Evolutionary conservation across 2,113 vertebrate genomes (phyloP).

Genomic region (Coreoperca whiteheadi): DNA sequence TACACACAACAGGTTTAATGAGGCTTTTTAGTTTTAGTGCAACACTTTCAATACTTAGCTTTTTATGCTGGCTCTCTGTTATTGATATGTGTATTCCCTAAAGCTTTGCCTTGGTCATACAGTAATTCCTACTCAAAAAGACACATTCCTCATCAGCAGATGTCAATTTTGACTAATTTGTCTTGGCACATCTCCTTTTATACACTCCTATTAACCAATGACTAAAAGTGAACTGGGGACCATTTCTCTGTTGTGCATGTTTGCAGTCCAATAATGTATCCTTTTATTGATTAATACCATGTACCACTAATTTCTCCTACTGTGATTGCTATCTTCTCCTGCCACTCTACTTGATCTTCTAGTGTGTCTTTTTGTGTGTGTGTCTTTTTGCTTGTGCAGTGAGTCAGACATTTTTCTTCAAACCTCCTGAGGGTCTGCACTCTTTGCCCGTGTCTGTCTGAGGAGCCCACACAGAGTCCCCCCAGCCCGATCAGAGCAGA

Average conservation of each 20-base stretch:
- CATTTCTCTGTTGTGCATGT: background rate
- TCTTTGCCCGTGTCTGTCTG: conserved; percentile 48
- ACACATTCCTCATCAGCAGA: background rate
- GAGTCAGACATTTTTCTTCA: conserved; percentile 50
- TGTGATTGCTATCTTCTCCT: conserved; percentile 22
- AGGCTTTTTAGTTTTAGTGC: conserved; percentile 5
- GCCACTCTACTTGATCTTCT: conserved; percentile 10
- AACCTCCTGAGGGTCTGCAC: conserved; percentile 45
- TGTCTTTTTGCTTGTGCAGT: conserved; percentile 29
- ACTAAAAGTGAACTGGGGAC: conserved; percentile 19
- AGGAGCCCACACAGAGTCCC: conserved; percentile 29
- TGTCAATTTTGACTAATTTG: conserved; percentile 5
- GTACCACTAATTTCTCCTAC: background rate
- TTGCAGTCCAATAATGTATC: conserved; percentile 9
- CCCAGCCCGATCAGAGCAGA: background rate
- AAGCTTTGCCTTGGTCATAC: background rate
- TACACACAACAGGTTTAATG: background rate
- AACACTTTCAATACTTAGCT: background rate
- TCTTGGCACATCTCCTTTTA: background rate
- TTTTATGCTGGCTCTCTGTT: background rate
- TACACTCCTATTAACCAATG: conserved; percentile 11
- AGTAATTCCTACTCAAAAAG: conserved; percentile 1
- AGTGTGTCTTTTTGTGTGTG: conserved; percentile 7
- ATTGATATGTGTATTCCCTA: conserved; percentile 24
- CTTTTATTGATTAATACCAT: conserved; percentile 36